Evolutionary conservation across 1,140 invertebrate species (phyloP), one percentile per base, ranked within the genome.

Genomic region (Lordiphosa clarofinis): DNA sequence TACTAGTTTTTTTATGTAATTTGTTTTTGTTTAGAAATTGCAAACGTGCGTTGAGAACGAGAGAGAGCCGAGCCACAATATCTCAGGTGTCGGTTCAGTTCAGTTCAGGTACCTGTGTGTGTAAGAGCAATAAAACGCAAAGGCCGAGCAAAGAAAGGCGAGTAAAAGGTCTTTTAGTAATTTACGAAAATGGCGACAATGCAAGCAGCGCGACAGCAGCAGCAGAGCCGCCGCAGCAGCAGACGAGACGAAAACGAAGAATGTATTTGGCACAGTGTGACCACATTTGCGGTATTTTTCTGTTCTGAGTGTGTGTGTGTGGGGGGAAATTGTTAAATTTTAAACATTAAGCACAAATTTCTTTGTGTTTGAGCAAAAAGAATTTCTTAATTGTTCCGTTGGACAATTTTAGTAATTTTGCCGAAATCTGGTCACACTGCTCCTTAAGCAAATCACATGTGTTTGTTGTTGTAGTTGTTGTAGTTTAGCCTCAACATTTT

Each of bases 121-220:
- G 59, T 57, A 53, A 5, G 39, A 12, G 19, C 19, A 36, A 53
- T 33, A 58, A 58, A 40, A 58, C 19, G 50, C 42, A 48, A 46
- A 59, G 60, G 43, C 52, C 47, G n/a, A 21, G 40, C 49, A 71
- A 54, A 50, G 36, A 33, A 44, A 69, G 13, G 37, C 58, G 56
- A 66, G 68, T 67, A 68, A 71, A 66, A 72, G 69, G 70, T 48
- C 59, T 73, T 78, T 79, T 79, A 65, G 70, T 82, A 84, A 82
- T 84, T 82, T 81, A 84, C 78, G 78, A 84, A 82, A 82, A 82
- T 82, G 78, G 78, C 78, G 78, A 82, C 78, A 82, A 84, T 82
- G 76, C 76, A 78, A 67, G 73, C 60, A 61, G 48, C 38, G 56
- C 46, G 40, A 50, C 50, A 43, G 53, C 54, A 47, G 62, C 56